Percentiles rank a stretch among this genome's conserved stretches.
Conservation (phyloP, 2,797 vertebrate species). For the Kryptopterus vitreolus region DNA sequence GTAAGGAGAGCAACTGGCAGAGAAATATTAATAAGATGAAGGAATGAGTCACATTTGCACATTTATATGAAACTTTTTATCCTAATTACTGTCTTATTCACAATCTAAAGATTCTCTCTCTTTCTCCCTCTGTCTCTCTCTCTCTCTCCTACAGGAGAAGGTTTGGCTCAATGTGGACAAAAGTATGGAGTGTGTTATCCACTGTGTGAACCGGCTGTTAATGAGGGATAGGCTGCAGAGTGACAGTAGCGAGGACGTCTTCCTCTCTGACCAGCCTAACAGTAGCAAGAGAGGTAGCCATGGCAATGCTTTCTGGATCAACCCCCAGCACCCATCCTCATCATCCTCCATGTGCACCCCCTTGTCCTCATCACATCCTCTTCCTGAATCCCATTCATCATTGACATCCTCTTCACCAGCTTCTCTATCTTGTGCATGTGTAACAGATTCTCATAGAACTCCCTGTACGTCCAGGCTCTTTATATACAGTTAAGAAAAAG, state of each 20-base stretch:
- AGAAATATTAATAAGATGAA: neutral
- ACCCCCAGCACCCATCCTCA: constrained; percentile 68
- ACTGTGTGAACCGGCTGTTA: constrained; percentile 89
- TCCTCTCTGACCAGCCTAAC: constrained; percentile 77
- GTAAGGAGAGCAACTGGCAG: constrained; percentile 66
- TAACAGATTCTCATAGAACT: constrained; percentile 70
- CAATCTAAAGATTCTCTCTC: neutral
- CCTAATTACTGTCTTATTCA: neutral
- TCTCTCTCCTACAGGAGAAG: constrained; percentile 80
- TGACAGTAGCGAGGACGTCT: constrained; percentile 90
- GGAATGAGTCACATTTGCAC: neutral
- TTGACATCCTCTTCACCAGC: constrained; percentile 35
- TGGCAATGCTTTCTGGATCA: constrained; percentile 80
- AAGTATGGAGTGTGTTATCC: constrained; percentile 96
- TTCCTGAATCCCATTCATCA: constrained; percentile 38
- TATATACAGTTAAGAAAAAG: constrained; percentile 1
- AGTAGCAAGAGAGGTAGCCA: constrained; percentile 86
- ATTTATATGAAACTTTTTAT: too few species aligned
- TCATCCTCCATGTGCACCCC: constrained; percentile 49
- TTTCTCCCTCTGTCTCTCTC: neutral
- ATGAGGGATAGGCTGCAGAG: constrained; percentile 85
- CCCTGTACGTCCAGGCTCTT: constrained; percentile 56
- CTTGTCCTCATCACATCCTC: constrained; percentile 60
- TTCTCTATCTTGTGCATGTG: constrained; percentile 70
- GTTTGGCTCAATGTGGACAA: constrained; percentile 97